Base-by-base conservation (phyloP, 1,140 invertebrate genomes). In the Steinernema khuongi region DNA sequence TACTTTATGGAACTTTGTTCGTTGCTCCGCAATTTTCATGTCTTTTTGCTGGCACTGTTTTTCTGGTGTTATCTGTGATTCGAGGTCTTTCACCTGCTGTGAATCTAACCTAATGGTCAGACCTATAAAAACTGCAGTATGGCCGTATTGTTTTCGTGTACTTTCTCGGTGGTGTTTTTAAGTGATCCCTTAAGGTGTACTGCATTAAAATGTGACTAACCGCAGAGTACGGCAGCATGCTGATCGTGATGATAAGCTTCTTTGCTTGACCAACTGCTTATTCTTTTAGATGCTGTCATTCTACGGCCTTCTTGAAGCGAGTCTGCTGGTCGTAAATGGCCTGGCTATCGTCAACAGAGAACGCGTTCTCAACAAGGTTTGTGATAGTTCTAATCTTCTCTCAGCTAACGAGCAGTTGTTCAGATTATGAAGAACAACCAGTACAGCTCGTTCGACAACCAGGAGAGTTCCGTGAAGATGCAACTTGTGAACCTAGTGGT, bases 261-360 rank as follows among this genome's bases (percentile, higher is more conserved):
- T n/a, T n/a, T n/a, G n/a, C n/a, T n/a, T n/a, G 50, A 60, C 26
- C 26, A 14, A 7, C 11, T 7, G 7, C 19, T n/a, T 11, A 60
- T n/a, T 60, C 26, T 11, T 4, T 4, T 14, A 60, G 7, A 60
- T 77, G 33, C 76, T 81, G 22, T 77, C 80, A 14, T 71, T 81
- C 44, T 81, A 81, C 66, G 74, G 70, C 11, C 76, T 81, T 22
- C 50, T 81, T 19, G 80, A 81, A 67, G 82, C 79, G 11, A 69
- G 72, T 17, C 72, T 81, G 11, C 73, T 81, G 31, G 74, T 81
- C 31, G 70, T 81, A 44, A 81, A 81, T 72, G 80, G 76, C 43
- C 74, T 81, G 67, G 80, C 80, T 26, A 79, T 81, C 44, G 68
- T 81, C 31, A 79, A 81, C 68, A 71, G 77, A 14, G 80, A 81